phyloP scores from a whole-genome alignment of 2,113 vertebrate genomes.

The Philantomba maxwellii region DNA sequence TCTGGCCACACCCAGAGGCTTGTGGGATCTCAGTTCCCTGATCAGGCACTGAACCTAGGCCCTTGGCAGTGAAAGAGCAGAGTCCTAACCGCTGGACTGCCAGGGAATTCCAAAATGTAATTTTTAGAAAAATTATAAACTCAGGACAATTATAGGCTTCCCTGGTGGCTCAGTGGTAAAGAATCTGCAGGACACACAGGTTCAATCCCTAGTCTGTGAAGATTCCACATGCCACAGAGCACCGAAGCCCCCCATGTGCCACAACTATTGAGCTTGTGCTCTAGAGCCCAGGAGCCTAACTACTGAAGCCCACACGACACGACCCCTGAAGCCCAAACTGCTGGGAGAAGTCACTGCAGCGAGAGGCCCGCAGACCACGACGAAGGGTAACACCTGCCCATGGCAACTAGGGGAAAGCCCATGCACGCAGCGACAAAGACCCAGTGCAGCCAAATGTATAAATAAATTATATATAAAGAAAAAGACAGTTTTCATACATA shows the following conservation, averaged over 20 bases:
- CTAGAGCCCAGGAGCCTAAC: background rate
- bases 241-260: background rate
- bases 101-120: background rate
- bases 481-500: no score
- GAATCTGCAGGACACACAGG: background rate
- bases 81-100: background rate
- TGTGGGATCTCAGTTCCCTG: background rate
- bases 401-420: background rate
- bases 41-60: background rate
- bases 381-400: background rate
- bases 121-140: background rate
- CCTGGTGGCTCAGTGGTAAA: background rate
- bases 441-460: no score
- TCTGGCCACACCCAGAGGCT: background rate
- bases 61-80: background rate
- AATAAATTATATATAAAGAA: no score
- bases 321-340: background rate
- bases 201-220: background rate
- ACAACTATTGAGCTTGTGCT: background rate
- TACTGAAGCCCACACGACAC: background rate
- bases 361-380: background rate
- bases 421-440: background rate
- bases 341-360: background rate
- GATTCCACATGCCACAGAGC: background rate
- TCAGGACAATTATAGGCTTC: background rate